Base-by-base conservation (phyloP, 2,888 invertebrate species). In the Aspidiotus rigidus region DNA sequence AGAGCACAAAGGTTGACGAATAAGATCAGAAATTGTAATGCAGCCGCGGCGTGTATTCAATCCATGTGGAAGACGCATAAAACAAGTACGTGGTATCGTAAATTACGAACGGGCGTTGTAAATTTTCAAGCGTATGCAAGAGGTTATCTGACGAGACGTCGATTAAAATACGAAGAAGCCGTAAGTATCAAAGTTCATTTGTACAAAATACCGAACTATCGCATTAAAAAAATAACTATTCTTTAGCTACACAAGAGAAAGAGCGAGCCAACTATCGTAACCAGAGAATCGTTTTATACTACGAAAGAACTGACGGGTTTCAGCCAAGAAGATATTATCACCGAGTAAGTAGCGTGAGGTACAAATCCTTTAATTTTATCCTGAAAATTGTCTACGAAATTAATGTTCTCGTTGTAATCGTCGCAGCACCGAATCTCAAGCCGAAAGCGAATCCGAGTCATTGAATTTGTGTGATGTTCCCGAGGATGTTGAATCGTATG, bases 51-150 rank as follows among this genome's bases (percentile, higher is more conserved):
- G 13, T 84, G 84, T 64, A 86, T 96, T 67, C 95, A 96, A 77
- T 83, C 88, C 62, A 83, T 83, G 76, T 93, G 89, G 87, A 83
- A 89, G 69, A 86, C 87, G 39, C 85, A 85, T 74, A 83, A 82
- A 70, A 83, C 83, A 41, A 82, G 87, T 5, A 81, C 81, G 63
- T 87, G 87, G 85, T 88, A 84, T 77, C 79, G 82, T 71, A 84
- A 84, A 71, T 78, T 92, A 9, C 82, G 83, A 60, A 76, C 77
- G 9, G 83, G 84, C 7, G 77, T 86, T 15, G 76, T 87, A 7
- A 76, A 79, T 16, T 84, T 93, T 76, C 92, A 93, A 77, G 86
- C 90, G 1, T 83, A 83, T 73, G 84, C 86, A 9, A 79, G 88
- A 39, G 91, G 91, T 0, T 71, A 72, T 63, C 61, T 72, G 63